Evolutionary conservation across 2,797 vertebrate species (phyloP).

Genomic region (Rhincodon typus): DNA sequence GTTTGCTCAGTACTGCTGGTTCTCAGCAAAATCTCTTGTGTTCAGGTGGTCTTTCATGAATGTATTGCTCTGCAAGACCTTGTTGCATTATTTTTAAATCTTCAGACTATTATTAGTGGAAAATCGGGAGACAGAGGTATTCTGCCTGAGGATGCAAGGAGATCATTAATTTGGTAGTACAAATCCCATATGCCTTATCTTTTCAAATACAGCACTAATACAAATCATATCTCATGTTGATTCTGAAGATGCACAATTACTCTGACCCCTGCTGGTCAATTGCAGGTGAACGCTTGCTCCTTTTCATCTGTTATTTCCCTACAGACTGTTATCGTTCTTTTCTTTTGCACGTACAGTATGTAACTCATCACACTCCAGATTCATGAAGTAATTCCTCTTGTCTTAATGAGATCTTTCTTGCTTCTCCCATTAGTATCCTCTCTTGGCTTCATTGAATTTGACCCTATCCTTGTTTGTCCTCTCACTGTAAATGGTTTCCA

Average conservation of each 20-base stretch:
- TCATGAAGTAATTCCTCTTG: neutral
- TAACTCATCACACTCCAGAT: neutral
- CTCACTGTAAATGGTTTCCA: neutral
- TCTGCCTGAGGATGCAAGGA: neutral
- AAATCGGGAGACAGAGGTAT: neutral
- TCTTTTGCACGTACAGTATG: neutral
- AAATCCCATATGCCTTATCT: neutral
- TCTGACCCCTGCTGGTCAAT: slow-evolving; percentile 17
- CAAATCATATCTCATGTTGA: neutral
- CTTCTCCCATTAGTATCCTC: neutral
- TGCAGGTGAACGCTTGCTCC: neutral
- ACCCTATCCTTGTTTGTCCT: neutral
- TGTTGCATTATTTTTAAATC: neutral
- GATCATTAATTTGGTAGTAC: neutral
- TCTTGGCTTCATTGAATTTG: neutral
- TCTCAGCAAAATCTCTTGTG: neutral
- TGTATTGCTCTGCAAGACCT: neutral
- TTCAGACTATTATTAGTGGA: neutral
- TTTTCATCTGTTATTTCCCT: neutral
- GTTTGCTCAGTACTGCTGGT: neutral
- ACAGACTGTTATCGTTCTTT: neutral
- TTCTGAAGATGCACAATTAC: neutral
- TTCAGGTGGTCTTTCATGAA: neutral
- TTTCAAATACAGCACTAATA: neutral
- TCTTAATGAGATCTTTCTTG: slow-evolving; percentile 6